Evolutionary conservation across 2,888 invertebrate species (phyloP), one percentile per base, ranked within the genome.

Genomic region (Clistopyga incitator): DNA sequence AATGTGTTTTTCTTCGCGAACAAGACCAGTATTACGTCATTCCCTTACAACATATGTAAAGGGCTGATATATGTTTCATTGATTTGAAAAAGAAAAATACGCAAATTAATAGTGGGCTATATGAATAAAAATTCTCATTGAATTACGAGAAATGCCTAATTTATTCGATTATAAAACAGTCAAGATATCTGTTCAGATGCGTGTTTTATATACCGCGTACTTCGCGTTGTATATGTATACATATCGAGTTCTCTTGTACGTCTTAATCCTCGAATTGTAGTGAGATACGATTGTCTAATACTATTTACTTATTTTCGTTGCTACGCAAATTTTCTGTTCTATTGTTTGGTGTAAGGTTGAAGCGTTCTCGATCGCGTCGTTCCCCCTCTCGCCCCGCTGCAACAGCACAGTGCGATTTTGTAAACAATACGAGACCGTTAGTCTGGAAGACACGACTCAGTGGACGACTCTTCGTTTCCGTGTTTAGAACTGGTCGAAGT

Each of bases 11-110:
- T 29, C 29, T 72, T 56, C 72, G 59, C 25, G 59, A 56, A 4
- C 10, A 59, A 72, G 23, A 59, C 45, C 72, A 72, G n/a, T 3
- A 45, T 23, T 72, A 72, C 45, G 59, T 25, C n/a, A 59, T 72
- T 25, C 47, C 76, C 47, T 78, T 68, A 59, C 77, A 68, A 78
- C 77, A 78, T 78, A 59, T 78, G 59, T 78, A n/a, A 78, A 50
- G 59, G 59, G 34, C 56, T 78, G 18, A 29, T 47, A 59, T 54
- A 65, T 65, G 52, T 38, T 45, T n/a, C 42, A 71, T 54, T 29
- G 47, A 34, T 13, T 54, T 34, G 15, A 29, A 25, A 38, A 56
- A 56, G 42, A 29, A 71, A 29, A n/a, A 2, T 1, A 42, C 10
- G 25, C 20, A 3, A 71, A 50, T 25, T 20, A 20, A 42, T 65